Percentiles rank a stretch among this genome's conserved stretches.
phyloP scores from a whole-genome alignment of 1,140 invertebrate genomes.

The Araneus ventricosus region DNA sequence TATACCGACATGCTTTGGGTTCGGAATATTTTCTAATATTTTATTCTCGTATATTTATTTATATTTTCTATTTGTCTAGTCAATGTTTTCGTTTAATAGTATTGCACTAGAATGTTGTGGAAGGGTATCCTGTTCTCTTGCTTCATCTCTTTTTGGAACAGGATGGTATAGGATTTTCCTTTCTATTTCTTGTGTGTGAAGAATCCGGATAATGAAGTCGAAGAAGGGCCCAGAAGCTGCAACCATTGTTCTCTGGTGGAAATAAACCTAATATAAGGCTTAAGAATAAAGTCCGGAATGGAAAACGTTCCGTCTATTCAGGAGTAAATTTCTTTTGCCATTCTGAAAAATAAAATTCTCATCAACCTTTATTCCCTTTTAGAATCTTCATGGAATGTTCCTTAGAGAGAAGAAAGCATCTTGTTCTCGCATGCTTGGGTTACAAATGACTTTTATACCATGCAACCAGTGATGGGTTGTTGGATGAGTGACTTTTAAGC shows the following conservation, averaged over 20 bases:
- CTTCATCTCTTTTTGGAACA: background rate
- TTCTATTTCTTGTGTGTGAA: background rate
- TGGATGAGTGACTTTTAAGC: background rate
- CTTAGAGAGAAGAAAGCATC: too few relatives aligned
- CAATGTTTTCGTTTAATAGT: background rate
- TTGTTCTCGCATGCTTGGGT: background rate
- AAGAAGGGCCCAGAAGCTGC: background rate
- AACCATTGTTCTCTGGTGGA: background rate
- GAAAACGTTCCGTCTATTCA: slow-evolving; percentile 1
- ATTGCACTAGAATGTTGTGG: background rate
- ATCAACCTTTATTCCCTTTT: background rate
- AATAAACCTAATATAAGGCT: background rate
- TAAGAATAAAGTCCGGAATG: slow-evolving; percentile 9
- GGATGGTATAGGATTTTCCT: background rate
- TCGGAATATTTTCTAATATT: too few relatives aligned
- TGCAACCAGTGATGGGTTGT: background rate
- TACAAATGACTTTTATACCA: background rate
- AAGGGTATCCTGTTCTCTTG: background rate
- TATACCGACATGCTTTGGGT: background rate
- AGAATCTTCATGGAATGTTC: background rate
- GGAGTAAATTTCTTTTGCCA: background rate
- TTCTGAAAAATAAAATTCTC: background rate
- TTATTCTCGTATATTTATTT: background rate
- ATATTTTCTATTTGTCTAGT: background rate
- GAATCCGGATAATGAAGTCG: slow-evolving; percentile 34